phyloP scores from a whole-genome alignment of 2,113 vertebrate genomes.

The Coryphaenoides rupestris region DNA sequence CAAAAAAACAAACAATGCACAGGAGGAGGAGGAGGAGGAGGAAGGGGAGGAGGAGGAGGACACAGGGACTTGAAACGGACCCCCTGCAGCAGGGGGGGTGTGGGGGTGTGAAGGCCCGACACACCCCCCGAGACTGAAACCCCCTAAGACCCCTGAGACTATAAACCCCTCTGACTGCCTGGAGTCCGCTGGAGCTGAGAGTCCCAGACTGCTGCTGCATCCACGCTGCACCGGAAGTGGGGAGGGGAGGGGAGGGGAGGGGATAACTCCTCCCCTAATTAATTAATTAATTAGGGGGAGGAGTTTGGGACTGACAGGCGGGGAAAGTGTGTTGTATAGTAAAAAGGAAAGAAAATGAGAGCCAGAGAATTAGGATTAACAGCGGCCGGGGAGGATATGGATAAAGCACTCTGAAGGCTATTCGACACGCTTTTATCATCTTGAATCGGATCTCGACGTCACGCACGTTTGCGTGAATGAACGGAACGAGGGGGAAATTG shows the following conservation, averaged over 20 bases:
- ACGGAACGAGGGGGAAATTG: slow-evolving; percentile 39
- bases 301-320: slow-evolving; percentile 34
- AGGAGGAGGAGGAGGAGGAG: slow-evolving; percentile 16
- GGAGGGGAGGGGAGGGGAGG: slow-evolving; percentile 14
- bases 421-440: slow-evolving; percentile 45
- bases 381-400: slow-evolving; percentile 1
- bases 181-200: slow-evolving; percentile 23
- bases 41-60: slow-evolving; percentile 21
- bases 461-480: slow-evolving; percentile 33
- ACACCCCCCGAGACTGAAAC: slow-evolving; percentile 16
- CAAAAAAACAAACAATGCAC: slow-evolving; percentile 24
- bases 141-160: neutral
- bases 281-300: slow-evolving; percentile 44
- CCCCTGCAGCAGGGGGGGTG: slow-evolving; percentile 13
- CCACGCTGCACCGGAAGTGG: slow-evolving; percentile 30
- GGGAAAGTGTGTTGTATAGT: slow-evolving; percentile 29
- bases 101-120: too few relatives aligned
- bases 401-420: slow-evolving; percentile 42
- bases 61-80: slow-evolving; percentile 42
- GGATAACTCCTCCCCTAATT: too few relatives aligned
- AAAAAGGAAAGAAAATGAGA: slow-evolving; percentile 32
- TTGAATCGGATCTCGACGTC: slow-evolving; percentile 52
- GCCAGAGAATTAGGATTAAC: slow-evolving; percentile 9
- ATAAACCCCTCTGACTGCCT: slow-evolving; percentile 27
- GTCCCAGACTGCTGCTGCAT: slow-evolving; percentile 40